Conservation (phyloP, 2,888 invertebrate genomes). For the Ecdyonurus torrentis region DNA sequence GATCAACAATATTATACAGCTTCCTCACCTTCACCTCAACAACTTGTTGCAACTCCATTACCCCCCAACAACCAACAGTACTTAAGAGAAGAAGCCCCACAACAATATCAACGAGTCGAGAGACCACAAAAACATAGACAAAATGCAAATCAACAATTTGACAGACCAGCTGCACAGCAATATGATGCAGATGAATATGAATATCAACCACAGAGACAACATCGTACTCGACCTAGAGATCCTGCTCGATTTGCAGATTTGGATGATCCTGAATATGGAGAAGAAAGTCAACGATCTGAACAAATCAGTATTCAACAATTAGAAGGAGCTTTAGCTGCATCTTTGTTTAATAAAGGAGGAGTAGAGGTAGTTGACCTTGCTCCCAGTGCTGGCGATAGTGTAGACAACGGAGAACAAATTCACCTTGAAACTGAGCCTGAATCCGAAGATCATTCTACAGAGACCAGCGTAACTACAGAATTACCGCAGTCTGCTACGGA, state of each 20-base stretch:
- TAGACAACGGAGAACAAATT: too few relatives aligned
- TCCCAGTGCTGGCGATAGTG: too few relatives aligned
- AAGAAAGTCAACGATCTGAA: conserved; percentile 42
- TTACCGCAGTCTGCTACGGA: too few relatives aligned
- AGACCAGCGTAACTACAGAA: too few relatives aligned
- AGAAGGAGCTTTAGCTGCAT: neutral
- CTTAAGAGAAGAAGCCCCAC: too few relatives aligned
- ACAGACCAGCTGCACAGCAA: neutral
- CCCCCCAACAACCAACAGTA: too few relatives aligned
- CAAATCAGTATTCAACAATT: neutral
- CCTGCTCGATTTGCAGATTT: neutral
- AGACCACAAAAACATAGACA: too few relatives aligned
- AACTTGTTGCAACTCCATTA: neutral
- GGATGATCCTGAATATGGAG: conserved; percentile 20
- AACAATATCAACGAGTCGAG: too few relatives aligned
- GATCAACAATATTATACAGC: neutral
- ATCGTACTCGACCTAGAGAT: neutral
- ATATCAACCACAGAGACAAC: neutral
- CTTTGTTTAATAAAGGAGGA: neutral
- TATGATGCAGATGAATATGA: neutral
- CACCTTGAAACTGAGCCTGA: too few relatives aligned
- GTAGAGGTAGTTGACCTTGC: too few relatives aligned
- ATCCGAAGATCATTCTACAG: too few relatives aligned
- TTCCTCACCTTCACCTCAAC: neutral
- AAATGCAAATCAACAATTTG: neutral